A percentile compares a stretch with the other conserved stretches of the same genome.
phyloP scores from a whole-genome alignment of 2,113 vertebrate genomes.

The Macquaria australasica region DNA sequence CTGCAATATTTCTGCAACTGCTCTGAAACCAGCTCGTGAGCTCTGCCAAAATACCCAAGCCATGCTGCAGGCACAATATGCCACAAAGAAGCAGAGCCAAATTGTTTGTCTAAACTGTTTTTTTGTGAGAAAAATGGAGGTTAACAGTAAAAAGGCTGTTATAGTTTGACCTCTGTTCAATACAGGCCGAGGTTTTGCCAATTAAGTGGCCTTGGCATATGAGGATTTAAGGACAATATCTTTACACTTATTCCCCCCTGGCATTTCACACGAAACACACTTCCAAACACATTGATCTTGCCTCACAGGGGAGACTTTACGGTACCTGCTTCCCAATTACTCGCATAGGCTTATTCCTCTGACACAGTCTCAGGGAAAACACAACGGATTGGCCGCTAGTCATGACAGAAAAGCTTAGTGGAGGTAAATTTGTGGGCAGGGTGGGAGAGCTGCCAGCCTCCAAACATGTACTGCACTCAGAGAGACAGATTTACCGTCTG shows the following conservation, averaged over 20 bases:
- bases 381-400: conserved; percentile 56
- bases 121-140: conserved; percentile 58
- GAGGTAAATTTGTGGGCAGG: conserved; percentile 69
- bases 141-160: conserved; percentile 51
- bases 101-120: conserved; percentile 56
- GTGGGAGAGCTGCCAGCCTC: conserved; percentile 66
- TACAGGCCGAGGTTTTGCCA: conserved; percentile 47
- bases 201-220: conserved; percentile 58
- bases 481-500: conserved; percentile 69
- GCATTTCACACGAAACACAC: conserved; percentile 49
- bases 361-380: conserved; percentile 64
- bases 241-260: conserved; percentile 38
- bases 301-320: conserved; percentile 61
- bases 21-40: conserved; percentile 40
- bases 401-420: conserved; percentile 68
- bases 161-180: conserved; percentile 53
- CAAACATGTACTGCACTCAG: conserved; percentile 44
- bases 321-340: conserved; percentile 71
- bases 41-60: conserved; percentile 57
- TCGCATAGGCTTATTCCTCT: conserved; percentile 65
- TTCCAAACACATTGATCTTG: conserved; percentile 70
- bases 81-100: conserved; percentile 53
- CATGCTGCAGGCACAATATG: conserved; percentile 58
- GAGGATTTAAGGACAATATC: conserved; percentile 53
- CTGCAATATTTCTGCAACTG: conserved; percentile 53